Base-by-base conservation (phyloP, 2,888 invertebrate genomes). In the Oxytorus armatus region DNA sequence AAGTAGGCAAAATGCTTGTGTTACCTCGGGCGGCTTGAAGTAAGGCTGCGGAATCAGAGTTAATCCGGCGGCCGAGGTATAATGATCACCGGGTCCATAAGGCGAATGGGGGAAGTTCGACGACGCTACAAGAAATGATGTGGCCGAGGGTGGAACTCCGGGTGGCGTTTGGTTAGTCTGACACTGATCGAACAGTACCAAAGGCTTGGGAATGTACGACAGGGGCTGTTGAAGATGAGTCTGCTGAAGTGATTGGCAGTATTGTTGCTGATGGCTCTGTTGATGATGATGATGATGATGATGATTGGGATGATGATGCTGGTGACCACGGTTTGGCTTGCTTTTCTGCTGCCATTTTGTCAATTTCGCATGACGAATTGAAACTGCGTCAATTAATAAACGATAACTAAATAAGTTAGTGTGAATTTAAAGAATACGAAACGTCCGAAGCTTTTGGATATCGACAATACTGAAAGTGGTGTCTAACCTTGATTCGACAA, bases 261-360 rank as follows among this genome's bases (percentile, higher is more conserved):
- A 78, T 61, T 86, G 87, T 61, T 86, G 87, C 4, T 83, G 85
- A 25, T 85, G 83, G 47, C 79, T 69, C 14, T 80, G 82, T 3
- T 79, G 82, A 10, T 72, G 75, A 36, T 79, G 72, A 8, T 77
- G 83, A 5, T 82, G 83, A 23, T 82, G 59, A 53, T 84, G 84
- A 29, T 86, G 87, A 14, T 85, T 86, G 7, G 85, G 85, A 65
- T 82, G 86, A n/a, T 84, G 79, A 65, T 85, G 86, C 2, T 85
- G 84, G 29, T 87, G 88, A 18, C 79, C 83, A 44, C 86, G 86
- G 0, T 83, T 51, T 18, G 83, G 72, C 59, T 88, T 89, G 81
- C 73, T 85, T 84, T 89, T 90, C 14, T 84, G 82, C 36, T 87
- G 88, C 89, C 90, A 90, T 81, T 86, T 86, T 25, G 82, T 83